phyloP scores from a whole-genome alignment of 2,797 vertebrate genomes.

The Spondyliosoma cantharus region DNA sequence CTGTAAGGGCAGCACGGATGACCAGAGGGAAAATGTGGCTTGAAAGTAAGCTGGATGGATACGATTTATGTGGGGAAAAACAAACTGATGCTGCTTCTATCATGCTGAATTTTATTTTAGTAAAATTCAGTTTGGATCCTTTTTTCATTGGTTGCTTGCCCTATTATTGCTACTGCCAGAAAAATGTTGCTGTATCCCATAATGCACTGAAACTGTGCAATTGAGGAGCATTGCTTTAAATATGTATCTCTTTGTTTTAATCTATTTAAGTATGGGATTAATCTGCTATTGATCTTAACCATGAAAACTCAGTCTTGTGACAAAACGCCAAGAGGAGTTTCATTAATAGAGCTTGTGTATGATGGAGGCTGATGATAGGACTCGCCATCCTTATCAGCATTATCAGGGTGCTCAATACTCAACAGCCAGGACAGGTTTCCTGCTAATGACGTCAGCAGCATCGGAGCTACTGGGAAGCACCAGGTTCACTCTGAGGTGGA shows the following conservation, averaged over 20 bases:
- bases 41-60: too few species aligned
- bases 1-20: too few species aligned
- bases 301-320: constrained; percentile 40
- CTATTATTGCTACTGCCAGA: too few species aligned
- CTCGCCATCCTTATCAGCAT: constrained; percentile 64
- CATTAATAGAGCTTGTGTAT: constrained; percentile 31
- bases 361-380: constrained; percentile 46
- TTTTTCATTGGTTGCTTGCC: too few species aligned
- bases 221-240: constrained; percentile 1
- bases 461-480: constrained; percentile 55
- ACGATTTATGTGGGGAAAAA: too few species aligned
- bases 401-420: constrained; percentile 52
- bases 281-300: constrained; percentile 7
- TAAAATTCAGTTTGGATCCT: too few species aligned
- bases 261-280: neutral
- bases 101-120: too few species aligned
- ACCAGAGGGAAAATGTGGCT: too few species aligned
- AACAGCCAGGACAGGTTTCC: constrained; percentile 65
- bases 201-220: constrained; percentile 18
- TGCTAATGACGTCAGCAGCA: constrained; percentile 55
- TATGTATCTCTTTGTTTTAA: too few species aligned
- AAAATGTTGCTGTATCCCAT: neutral
- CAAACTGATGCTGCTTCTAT: too few species aligned
- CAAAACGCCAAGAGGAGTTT: constrained; percentile 14
- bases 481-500: constrained; percentile 52